Evolutionary conservation across 2,113 vertebrate genomes (phyloP).

Genomic region (Bambusicola thoracicus): DNA sequence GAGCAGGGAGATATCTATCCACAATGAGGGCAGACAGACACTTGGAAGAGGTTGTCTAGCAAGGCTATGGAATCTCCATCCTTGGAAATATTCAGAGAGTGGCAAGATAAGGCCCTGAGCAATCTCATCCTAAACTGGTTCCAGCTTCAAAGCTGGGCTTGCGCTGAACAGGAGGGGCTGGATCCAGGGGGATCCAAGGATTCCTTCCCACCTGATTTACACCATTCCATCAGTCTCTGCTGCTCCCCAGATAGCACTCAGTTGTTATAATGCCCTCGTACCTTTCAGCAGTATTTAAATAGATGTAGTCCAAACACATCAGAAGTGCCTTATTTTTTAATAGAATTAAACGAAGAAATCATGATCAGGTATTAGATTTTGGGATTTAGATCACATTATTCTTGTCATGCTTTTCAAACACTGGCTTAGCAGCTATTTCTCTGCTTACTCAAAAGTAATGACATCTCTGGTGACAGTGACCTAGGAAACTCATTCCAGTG

Average conservation of each 20-base stretch:
- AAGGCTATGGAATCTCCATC: slow-evolving; percentile 8
- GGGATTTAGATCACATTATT: rapidly evolving
- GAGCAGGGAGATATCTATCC: not conserved
- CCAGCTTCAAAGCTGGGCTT: not conserved
- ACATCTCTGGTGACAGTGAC: not conserved
- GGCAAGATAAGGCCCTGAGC: not conserved
- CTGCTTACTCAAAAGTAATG: not conserved
- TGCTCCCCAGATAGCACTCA: not conserved
- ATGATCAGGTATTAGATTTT: not conserved
- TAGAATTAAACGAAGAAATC: not conserved
- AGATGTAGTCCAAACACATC: not conserved
- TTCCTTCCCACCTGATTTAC: not conserved
- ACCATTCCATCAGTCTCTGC: not conserved
- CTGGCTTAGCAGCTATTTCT: not conserved
- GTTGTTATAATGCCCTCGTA: not conserved
- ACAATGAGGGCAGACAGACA: slow-evolving; percentile 11
- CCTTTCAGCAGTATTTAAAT: not conserved
- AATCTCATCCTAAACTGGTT: not conserved
- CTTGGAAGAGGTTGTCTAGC: slow-evolving; percentile 24
- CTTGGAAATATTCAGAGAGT: not conserved
- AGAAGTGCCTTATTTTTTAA: not conserved
- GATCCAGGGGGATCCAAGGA: not conserved
- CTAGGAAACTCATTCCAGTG: not conserved
- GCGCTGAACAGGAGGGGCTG: not conserved
- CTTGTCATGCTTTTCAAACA: not conserved